Conservation (phyloP, 2,888 invertebrate genomes). For the Lepidochrysops patricia region DNA sequence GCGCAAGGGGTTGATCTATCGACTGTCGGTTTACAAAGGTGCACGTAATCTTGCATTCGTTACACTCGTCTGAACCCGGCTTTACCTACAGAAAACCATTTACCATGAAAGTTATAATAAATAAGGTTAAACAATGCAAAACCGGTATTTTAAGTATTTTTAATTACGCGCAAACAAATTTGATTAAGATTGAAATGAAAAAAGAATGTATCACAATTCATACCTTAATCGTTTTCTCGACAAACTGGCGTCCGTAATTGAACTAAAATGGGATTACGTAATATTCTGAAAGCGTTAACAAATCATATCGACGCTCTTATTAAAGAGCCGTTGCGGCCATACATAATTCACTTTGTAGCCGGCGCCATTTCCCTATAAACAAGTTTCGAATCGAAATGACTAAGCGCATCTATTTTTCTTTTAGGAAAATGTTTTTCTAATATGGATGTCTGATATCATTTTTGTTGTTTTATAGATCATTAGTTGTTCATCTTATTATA, state of each 20-base stretch:
- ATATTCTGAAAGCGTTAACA: conserved; percentile 10
- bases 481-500: too few relatives aligned
- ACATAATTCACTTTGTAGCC: conserved; percentile 8
- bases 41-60: too few relatives aligned
- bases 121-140: too few relatives aligned
- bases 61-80: too few relatives aligned
- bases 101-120: too few relatives aligned
- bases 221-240: not conserved
- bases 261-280: not conserved
- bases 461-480: too few relatives aligned
- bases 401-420: not conserved
- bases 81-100: too few relatives aligned
- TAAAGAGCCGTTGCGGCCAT: conserved; percentile 2
- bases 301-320: conserved; percentile 8
- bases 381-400: conserved; percentile 5
- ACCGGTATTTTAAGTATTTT: too few relatives aligned
- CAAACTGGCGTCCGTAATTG: conserved; percentile 1
- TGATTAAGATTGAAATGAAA: not conserved
- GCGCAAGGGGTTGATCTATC: too few relatives aligned
- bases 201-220: not conserved
- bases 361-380: conserved; percentile 9
- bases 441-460: too few relatives aligned
- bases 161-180: not conserved
- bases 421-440: not conserved
- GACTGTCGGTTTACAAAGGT: too few relatives aligned